Conservation (phyloP, 37 sponge, comb jelly and placozoan species). For the Oscarella lobularis region DNA sequence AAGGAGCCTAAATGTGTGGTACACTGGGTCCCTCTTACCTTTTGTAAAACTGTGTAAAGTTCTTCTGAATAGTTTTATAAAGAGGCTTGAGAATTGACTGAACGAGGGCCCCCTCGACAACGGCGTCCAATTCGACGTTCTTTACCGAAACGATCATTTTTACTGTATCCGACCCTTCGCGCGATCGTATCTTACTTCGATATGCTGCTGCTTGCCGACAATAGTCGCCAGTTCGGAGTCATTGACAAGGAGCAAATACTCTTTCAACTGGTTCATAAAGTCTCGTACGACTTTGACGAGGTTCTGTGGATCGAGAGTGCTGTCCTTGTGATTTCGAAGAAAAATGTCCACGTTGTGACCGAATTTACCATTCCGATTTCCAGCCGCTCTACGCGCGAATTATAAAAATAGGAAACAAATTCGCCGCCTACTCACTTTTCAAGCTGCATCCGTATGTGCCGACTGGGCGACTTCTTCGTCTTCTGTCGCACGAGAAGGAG, state of each 20-base stretch:
- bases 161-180: not conserved
- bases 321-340: too few species aligned
- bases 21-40: not conserved
- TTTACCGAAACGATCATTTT: not conserved
- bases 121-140: not conserved
- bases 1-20: too few species aligned
- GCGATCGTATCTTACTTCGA: not conserved
- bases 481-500: too few species aligned
- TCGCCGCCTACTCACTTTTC: too few species aligned
- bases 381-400: too few species aligned
- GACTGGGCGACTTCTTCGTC: too few species aligned
- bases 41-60: not conserved
- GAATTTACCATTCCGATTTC: too few species aligned
- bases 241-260: not conserved
- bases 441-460: too few species aligned
- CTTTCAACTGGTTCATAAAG: not conserved
- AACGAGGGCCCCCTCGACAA: not conserved
- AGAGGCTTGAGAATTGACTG: not conserved
- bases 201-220: not conserved
- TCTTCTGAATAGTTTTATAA: not conserved
- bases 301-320: too few species aligned
- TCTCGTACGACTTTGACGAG: too few species aligned
- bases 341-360: too few species aligned
- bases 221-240: not conserved
- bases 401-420: too few species aligned